These are phyloP conservation scores for Drosophila aldrichi DNA, from an alignment of 2,888 invertebrate genomes.

Conservation along the genomic window DNA sequence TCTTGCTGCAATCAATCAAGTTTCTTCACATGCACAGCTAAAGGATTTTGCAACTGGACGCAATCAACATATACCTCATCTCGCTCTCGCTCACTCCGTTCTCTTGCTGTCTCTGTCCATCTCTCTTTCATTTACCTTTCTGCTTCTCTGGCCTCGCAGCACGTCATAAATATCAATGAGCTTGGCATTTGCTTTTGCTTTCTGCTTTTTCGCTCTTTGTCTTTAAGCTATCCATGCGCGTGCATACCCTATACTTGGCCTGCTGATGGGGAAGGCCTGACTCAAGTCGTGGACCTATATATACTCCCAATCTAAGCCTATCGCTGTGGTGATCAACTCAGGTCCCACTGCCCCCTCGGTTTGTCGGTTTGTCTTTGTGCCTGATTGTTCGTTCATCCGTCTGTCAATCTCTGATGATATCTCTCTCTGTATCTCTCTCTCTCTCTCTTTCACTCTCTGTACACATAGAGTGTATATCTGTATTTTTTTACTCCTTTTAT, in stretches of 20 bases:
- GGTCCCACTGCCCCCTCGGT: not conserved
- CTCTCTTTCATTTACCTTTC: constrained; percentile 5
- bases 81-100: not conserved
- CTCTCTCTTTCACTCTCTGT: not conserved
- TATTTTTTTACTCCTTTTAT: no score
- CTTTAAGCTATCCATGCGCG: constrained; percentile 2
- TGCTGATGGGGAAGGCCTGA: not conserved
- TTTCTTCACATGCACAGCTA: constrained; percentile 33
- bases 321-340: not conserved
- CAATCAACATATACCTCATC: constrained; percentile 29
- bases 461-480: no score
- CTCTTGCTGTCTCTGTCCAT: not conserved
- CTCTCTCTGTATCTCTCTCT: not conserved
- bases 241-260: not conserved
- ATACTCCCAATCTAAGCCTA: not conserved
- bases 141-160: constrained; percentile 1
- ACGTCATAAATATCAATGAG: constrained; percentile 13
- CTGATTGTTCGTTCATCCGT: not conserved
- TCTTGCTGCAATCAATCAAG: constrained; percentile 48
- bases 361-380: not conserved
- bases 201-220: not conserved
- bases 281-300: no score
- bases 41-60: constrained; percentile 30
- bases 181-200: constrained; percentile 4
- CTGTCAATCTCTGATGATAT: not conserved